Conservation (phyloP, 2,888 invertebrate species). For the Linnaemya tessellans region DNA sequence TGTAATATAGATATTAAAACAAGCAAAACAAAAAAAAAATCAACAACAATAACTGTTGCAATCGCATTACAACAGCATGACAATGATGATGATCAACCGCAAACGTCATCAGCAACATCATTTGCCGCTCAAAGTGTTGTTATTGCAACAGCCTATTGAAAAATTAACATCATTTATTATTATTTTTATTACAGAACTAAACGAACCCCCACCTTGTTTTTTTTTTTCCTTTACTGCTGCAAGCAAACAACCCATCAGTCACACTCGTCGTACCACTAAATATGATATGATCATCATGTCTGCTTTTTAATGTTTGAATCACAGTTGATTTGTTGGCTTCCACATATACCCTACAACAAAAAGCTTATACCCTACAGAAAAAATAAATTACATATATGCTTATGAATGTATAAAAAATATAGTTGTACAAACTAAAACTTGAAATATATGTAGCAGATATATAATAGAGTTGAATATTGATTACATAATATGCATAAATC, state of each 20-base stretch:
- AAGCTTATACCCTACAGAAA: too few species aligned
- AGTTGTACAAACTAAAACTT: too few species aligned
- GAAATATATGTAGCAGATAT: too few species aligned
- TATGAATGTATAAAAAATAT: too few species aligned
- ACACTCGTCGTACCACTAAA: constrained; percentile 28
- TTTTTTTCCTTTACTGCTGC: constrained; percentile 1
- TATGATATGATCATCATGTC: constrained; percentile 41
- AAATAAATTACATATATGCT: too few species aligned
- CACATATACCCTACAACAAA: constrained; percentile 32
- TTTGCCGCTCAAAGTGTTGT: constrained; percentile 3
- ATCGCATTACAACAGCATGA: constrained; percentile 41
- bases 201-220: constrained; percentile 43
- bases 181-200: constrained; percentile 6
- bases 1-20: constrained; percentile 41
- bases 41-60: constrained; percentile 2
- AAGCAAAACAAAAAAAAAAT: constrained; percentile 12
- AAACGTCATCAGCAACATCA: constrained; percentile 28
- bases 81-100: constrained; percentile 40
- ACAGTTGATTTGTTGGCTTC: neutral
- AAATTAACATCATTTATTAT: constrained; percentile 62
- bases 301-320: constrained; percentile 41
- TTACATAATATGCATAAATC: too few species aligned
- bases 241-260: neutral
- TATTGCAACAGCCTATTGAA: constrained; percentile 35
- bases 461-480: too few species aligned